Base-by-base conservation (phyloP, 2,888 invertebrate species). In the Pristionchus japonicus region DNA sequence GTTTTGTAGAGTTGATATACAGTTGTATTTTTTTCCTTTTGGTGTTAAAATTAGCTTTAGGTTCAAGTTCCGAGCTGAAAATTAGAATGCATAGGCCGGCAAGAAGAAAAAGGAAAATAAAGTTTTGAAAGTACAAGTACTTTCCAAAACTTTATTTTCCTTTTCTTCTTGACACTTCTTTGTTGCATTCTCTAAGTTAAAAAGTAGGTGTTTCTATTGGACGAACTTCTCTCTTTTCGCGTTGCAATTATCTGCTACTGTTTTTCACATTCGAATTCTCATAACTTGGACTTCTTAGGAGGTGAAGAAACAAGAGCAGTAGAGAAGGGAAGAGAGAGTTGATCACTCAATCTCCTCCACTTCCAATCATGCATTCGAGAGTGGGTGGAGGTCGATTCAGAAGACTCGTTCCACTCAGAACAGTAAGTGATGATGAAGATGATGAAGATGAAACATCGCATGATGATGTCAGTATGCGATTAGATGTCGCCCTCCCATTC, bases 371-470 rank as follows among this genome's bases (percentile, higher is more conserved):
- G 85, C 47, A 85, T 49, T 85, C 85, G 13, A 23, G 85, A n/a
- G 20, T n/a, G 17, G 40, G 47, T n/a, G 85, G 61, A 40, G 31
- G 85, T 17, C n/a, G 40, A 31, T 85, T 85, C 43, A 34, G 85
- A 49, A 47, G 85, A 85, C 37, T 85, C 37, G 85, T 61, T 37
- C 85, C 85, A 57, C 61, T 85, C 37, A 34, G 85, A 64, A 85
- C 85, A 27, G 85, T 85, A 43, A 61, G 85, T 61, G 13, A 43
- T 6, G 34, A 64, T 1, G 64, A 31, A n/a, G 64, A 64, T 27
- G 64, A 64, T 23, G 27, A 61, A 64, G 17, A 27, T 64, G 57
- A 57, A 13, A n/a, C n/a, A 57, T 57, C 57, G 20, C 11, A 7
- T 13, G 57, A 57, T 57, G 64, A 64, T n/a, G 64, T 27, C 27